Base-by-base conservation (phyloP, 2,888 invertebrate genomes). In the Ophraella communa region DNA sequence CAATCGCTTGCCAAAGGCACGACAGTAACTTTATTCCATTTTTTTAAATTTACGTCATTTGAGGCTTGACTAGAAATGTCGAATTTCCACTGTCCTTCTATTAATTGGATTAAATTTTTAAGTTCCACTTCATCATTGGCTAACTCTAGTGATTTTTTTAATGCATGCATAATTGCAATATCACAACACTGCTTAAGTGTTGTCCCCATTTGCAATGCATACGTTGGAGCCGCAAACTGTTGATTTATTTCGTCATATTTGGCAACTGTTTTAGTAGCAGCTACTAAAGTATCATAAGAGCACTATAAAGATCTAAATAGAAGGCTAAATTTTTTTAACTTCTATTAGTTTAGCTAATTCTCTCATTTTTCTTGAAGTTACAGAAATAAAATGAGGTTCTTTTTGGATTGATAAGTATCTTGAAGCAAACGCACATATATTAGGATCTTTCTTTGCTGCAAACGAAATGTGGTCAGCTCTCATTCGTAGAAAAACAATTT, bases 61-160 rank as follows among this genome's bases (percentile, higher is more conserved):
- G 35, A 11, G n/a, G 59, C 59, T 52, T 59, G 51, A 20, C 57
- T 68, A n/a, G 64, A 68, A 14, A 69, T 27, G 11, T 72, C 69
- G 59, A 44, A 71, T 47, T 52, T 65, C 73, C 69, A 70, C 30
- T 70, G 42, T 5, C 42, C 23, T 58, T 58, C 62, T 44, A 73
- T 66, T 7, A 74, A 35, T 53, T 69, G 66, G 52, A 69, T 69
- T 30, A 73, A 33, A 10, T 62, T 71, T 69, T 65, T 69, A 8
- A 75, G 45, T 10, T 73, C 69, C 5, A 68, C 64, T 62, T 74
- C 71, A 4, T 55, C 60, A 44, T 70, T 62, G 11, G 66, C 68
- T 35, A n/a, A 4, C 35, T n/a, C n/a, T 35, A 35, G n/a, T 11
- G 65, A 61, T 69, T 58, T 68, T 65, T 72, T 73, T 23, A 69